These are phyloP conservation scores for Oxyteleia sp. DNA, from an alignment of 2,888 invertebrate genomes.

Conservation along the genomic window DNA sequence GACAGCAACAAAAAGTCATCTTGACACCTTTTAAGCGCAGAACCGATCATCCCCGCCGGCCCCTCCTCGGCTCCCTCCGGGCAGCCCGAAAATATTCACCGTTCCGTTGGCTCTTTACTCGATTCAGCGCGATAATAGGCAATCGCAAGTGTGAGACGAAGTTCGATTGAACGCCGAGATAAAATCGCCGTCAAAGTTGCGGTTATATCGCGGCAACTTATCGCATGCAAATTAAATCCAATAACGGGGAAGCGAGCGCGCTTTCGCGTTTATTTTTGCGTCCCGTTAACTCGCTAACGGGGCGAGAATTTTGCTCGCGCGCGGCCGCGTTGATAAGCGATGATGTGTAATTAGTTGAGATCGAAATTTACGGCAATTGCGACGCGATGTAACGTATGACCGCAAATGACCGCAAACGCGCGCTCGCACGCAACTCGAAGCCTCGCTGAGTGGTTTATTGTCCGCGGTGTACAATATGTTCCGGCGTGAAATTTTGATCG, in stretches of 20 bases:
- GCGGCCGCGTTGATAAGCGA: not conserved
- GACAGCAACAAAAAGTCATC: slow-evolving; percentile 84
- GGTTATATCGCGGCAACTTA: slow-evolving; percentile 16
- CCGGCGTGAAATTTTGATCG: too few relatives aligned
- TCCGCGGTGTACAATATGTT: too few relatives aligned
- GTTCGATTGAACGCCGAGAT: slow-evolving; percentile 35
- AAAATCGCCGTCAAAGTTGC: slow-evolving; percentile 42
- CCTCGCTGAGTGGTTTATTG: too few relatives aligned
- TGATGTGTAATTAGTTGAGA: slow-evolving; percentile 37
- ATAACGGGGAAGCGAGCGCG: too few relatives aligned
- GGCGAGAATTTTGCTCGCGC: slow-evolving; percentile 8
- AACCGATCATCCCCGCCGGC: slow-evolving; percentile 77
- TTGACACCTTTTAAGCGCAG: slow-evolving; percentile 83
- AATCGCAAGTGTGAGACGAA: slow-evolving; percentile 60
- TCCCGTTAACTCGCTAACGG: not conserved
- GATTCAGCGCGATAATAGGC: slow-evolving; percentile 70
- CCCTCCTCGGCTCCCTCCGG: too few relatives aligned
- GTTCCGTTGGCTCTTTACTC: slow-evolving; percentile 60
- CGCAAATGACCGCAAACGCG: too few relatives aligned
- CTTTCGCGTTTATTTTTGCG: slow-evolving; percentile 12
- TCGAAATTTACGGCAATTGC: slow-evolving; percentile 55
- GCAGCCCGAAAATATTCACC: slow-evolving; percentile 69
- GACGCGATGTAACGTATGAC: slow-evolving; percentile 44
- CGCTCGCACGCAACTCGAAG: too few relatives aligned
- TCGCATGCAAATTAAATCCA: slow-evolving; percentile 28